phyloP scores from a whole-genome alignment of 1,140 invertebrate genomes.

The Halyomorpha halys region DNA sequence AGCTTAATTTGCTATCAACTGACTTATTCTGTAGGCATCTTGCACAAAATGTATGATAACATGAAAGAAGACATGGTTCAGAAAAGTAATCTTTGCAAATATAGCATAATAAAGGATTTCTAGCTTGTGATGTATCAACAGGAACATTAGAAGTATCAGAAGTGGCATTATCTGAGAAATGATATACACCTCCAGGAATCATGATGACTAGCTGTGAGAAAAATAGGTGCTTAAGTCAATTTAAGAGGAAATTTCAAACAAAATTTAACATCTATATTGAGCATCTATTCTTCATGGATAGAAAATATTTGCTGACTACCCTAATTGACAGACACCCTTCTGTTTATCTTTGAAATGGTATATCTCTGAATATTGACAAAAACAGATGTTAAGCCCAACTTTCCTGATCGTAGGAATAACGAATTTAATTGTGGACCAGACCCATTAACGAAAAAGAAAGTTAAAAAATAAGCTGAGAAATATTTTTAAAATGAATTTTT shows the following conservation, averaged over 20 bases:
- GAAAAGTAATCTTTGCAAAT: slow-evolving; percentile 56
- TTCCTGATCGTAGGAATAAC: too few relatives aligned
- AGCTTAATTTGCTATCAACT: slow-evolving; percentile 48
- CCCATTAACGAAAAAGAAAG: too few relatives aligned
- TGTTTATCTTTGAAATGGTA: neutral
- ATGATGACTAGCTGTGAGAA: neutral
- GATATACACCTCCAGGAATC: slow-evolving; percentile 13
- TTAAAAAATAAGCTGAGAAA: too few relatives aligned
- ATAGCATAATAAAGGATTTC: slow-evolving; percentile 52
- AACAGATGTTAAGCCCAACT: slow-evolving; percentile 11
- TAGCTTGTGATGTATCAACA: neutral
- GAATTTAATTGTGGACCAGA: too few relatives aligned
- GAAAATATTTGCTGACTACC: neutral
- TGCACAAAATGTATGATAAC: slow-evolving; percentile 59
- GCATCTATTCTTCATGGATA: too few relatives aligned
- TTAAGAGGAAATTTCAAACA: too few relatives aligned
- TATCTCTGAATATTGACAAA: slow-evolving; percentile 13
- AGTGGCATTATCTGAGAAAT: slow-evolving; percentile 9
- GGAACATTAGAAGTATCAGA: slow-evolving; percentile 16
- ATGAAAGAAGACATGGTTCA: slow-evolving; percentile 54
- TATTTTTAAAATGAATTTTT: too few relatives aligned
- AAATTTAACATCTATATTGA: too few relatives aligned
- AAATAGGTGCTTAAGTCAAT: too few relatives aligned
- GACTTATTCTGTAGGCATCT: slow-evolving; percentile 49
- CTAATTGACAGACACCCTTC: neutral